Base-by-base conservation (phyloP, 2,113 vertebrate genomes). In the Plestiodon gilberti region DNA sequence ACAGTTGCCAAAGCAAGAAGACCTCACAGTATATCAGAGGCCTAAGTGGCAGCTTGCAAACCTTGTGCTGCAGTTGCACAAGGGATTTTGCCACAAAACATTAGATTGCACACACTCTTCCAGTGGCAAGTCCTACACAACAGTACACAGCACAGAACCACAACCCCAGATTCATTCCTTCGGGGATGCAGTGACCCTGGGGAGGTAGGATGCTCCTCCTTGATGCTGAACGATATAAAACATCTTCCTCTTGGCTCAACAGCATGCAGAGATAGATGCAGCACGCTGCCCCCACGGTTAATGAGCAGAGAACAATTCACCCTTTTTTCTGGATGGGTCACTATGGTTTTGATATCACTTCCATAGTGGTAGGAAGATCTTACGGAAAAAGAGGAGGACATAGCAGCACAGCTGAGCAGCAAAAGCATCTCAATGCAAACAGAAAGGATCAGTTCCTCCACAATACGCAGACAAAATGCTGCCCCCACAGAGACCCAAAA, bases 1-100 rank as follows among this genome's bases (percentile, higher is more conserved):
- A 74, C 75, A 75, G 78, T 55, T 91, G 88, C 85, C 80, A 84
- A 86, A 59, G 87, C 79, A 89, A 87, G 89, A 78, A 85, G 67
- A 88, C 35, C 79, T 87, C 20, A 80, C 75, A 77, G 80, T 86
- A 78, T 38, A 40, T 85, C 85, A 78, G 61, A 82, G 81, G 89
- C 83, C 76, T 9, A 38, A 48, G 84, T 57, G 7, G 57, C 57
- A 75, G 25, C 28, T 74, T 55, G 40, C 43, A 33, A 30, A 57
- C 35, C 73, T 20, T 23, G 38, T 20, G 67, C 43, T 64, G 74
- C 2, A 70, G 71, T 64, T 40, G 65, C 33, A 84, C 40, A 33
- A 22, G 52, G n/a, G 67, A 83, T 70, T 33, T 73, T 67, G 48
- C 62, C 57, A 71, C 78, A 80, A 10, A 87, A 57, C 40, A 76